A percentile compares a stretch with the other conserved stretches of the same genome.
Conservation (phyloP, 2,113 vertebrate species). For the Chamaea fasciata region DNA sequence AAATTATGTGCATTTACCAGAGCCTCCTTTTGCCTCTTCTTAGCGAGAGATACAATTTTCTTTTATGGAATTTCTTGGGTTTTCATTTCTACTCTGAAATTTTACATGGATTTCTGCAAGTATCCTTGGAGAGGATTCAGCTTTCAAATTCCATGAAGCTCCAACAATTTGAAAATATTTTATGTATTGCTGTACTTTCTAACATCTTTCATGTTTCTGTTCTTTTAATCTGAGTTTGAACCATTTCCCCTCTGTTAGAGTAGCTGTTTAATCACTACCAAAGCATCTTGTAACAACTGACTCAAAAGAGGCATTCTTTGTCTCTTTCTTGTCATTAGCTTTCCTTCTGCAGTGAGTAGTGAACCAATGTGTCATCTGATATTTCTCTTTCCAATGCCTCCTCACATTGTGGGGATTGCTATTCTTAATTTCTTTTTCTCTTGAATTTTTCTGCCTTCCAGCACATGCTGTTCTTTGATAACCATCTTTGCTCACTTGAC, state of each 20-base stretch:
- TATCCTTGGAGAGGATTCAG: not conserved
- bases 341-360: not conserved
- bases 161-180: not conserved
- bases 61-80: not conserved
- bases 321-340: not conserved
- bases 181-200: not conserved
- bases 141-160: not conserved
- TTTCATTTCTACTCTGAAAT: not conserved
- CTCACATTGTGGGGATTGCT: not conserved
- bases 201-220: not conserved
- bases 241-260: not conserved
- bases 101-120: not conserved
- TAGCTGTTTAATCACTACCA: not conserved
- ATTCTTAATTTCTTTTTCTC: not conserved
- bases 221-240: not conserved
- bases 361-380: not conserved
- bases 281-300: not conserved
- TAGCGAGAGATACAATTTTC: not conserved
- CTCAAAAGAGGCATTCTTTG: not conserved
- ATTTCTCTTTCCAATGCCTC: not conserved
- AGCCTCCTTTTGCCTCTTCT: not conserved
- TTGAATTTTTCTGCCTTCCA: conserved; percentile 2
- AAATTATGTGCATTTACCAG: not conserved
- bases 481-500: not conserved
- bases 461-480: not conserved